Conservation (phyloP, 1,140 invertebrate species). For the Zaprionus taronus region DNA sequence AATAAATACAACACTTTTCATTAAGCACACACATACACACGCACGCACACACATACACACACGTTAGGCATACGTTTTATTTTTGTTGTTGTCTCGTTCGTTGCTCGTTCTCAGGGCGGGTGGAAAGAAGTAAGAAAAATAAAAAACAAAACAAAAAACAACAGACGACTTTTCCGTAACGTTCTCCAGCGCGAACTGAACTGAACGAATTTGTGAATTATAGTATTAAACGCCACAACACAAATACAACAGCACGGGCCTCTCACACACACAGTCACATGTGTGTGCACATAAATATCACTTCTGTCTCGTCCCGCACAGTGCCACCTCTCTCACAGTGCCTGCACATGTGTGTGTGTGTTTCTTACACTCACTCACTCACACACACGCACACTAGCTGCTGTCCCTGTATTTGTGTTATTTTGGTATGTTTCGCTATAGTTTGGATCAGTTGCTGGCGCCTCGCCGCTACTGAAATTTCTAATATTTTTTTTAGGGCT, state of each 20-base stretch:
- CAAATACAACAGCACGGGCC: slow-evolving; percentile 20
- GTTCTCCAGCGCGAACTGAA: slow-evolving; percentile 79
- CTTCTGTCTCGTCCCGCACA: slow-evolving; percentile 1
- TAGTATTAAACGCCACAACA: slow-evolving; percentile 66
- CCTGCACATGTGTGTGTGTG: background rate
- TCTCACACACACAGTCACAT: background rate
- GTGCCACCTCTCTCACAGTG: background rate
- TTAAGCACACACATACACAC: background rate
- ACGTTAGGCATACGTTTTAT: slow-evolving; percentile 27
- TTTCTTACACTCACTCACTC: slow-evolving; percentile 39
- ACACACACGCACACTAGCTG: slow-evolving; percentile 4
- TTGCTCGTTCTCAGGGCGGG: background rate
- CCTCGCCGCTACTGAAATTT: slow-evolving; percentile 28
- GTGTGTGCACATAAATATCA: slow-evolving; percentile 10
- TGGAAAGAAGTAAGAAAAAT: background rate
- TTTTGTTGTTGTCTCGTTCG: background rate
- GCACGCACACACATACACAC: background rate
- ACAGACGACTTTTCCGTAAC: slow-evolving; percentile 74
- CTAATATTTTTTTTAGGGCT: slow-evolving; percentile 27
- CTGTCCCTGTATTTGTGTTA: slow-evolving; percentile 44
- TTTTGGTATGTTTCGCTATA: slow-evolving; percentile 56
- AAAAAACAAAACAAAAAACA: slow-evolving; percentile 27
- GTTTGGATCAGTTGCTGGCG: slow-evolving; percentile 12
- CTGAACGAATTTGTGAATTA: slow-evolving; percentile 77
- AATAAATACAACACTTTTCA: background rate